Evolutionary conservation across 2,888 invertebrate genomes (phyloP).

Genomic region (Hirtodrosophila cameraria): DNA sequence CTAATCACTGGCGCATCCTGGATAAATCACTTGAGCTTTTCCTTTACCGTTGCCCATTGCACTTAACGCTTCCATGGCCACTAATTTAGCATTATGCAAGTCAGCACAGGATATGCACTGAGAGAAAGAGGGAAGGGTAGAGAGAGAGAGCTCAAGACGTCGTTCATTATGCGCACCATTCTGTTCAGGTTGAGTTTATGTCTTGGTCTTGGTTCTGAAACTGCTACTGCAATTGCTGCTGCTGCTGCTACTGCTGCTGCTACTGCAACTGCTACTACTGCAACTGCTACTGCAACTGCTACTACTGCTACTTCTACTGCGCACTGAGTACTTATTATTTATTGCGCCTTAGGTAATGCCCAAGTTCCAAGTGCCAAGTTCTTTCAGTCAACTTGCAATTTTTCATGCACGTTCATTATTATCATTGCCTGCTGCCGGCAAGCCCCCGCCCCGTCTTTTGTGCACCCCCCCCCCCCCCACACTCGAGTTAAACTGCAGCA

Average conservation of each 20-base stretch:
- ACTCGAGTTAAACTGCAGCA: conserved; percentile 65
- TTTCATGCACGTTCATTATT: conserved; percentile 80
- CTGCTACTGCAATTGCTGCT: background rate
- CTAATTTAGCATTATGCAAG: conserved; percentile 77
- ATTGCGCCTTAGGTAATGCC: conserved; percentile 77
- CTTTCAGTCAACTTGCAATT: conserved; percentile 73
- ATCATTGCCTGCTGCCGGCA: conserved; percentile 59
- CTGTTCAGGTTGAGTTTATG: conserved; percentile 52
- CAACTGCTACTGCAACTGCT: background rate
- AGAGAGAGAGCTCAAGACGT: conserved; percentile 67
- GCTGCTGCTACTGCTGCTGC: background rate
- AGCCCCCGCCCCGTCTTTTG: background rate
- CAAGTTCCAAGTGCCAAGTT: conserved; percentile 61
- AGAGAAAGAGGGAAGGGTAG: too few relatives aligned
- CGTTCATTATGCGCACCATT: conserved; percentile 74
- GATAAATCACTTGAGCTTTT: conserved; percentile 61
- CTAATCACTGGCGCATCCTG: conserved; percentile 48
- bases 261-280: conserved; percentile 23
- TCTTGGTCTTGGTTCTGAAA: background rate
- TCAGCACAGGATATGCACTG: conserved; percentile 45
- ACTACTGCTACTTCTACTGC: conserved; percentile 3
- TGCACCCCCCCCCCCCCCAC: background rate
- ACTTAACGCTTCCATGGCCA: conserved; percentile 57
- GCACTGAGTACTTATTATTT: conserved; percentile 77
- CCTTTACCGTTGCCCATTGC: conserved; percentile 12